Evolutionary conservation across 2,113 vertebrate species (phyloP).

Genomic region (rabbit (Oryctolagus cuniculus)): DNA sequence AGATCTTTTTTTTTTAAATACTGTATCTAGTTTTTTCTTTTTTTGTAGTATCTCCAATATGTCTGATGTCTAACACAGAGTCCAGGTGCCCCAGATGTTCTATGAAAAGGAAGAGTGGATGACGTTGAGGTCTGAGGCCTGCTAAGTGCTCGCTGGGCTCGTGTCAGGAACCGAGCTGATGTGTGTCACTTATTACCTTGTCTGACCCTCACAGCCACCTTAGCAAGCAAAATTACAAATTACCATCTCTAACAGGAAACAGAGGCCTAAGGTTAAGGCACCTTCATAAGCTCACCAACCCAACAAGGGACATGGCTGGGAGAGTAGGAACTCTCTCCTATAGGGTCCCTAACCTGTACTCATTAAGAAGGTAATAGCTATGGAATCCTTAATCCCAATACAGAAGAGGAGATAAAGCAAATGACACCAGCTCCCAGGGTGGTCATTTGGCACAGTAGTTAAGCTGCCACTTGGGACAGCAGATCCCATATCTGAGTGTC

Average conservation of each 20-base stretch:
- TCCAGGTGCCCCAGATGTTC: not conserved
- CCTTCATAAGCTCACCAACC: not conserved
- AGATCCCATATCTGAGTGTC: no score
- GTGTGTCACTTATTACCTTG: accelerated
- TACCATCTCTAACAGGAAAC: not conserved
- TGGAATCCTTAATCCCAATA: not conserved
- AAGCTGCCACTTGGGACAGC: no score
- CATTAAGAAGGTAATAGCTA: not conserved
- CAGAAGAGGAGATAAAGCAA: not conserved
- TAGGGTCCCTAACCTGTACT: no score
- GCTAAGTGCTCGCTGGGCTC: not conserved
- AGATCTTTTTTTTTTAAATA: no score
- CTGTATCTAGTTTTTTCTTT: not conserved
- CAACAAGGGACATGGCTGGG: not conserved
- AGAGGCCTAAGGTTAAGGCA: not conserved
- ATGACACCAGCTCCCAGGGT: accelerated
- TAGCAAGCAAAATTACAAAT: no score
- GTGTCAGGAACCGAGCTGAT: not conserved
- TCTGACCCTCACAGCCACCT: not conserved
- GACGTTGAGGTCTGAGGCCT: not conserved
- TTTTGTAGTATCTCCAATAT: not conserved
- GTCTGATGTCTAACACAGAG: not conserved
- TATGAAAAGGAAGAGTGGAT: not conserved
- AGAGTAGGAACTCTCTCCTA: not conserved
- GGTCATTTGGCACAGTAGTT: no score